A percentile compares a stretch with the other conserved stretches of the same genome.
Evolutionary conservation across 1,140 invertebrate species (phyloP).

Genomic region (Trypoxylus dichotomus): DNA sequence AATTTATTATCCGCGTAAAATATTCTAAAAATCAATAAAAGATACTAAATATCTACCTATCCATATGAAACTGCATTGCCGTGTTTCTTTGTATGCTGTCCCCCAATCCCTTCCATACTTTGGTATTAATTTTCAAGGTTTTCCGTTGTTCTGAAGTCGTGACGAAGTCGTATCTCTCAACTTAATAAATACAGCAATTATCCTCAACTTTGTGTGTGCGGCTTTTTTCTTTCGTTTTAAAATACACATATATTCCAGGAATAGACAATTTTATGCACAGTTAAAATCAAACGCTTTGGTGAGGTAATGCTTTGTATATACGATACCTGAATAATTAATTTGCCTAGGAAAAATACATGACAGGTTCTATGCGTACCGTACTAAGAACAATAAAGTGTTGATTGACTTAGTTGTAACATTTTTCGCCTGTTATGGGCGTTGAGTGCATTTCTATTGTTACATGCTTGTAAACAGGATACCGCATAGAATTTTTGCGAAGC

Average conservation of each 20-base stretch:
- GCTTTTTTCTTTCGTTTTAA: not conserved
- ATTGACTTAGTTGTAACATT: too few species aligned
- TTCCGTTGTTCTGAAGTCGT: conserved; percentile 9
- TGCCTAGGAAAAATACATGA: not conserved
- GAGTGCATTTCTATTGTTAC: too few species aligned
- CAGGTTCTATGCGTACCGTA: too few species aligned
- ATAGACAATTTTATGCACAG: conserved; percentile 9
- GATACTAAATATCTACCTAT: not conserved
- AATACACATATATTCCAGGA: not conserved
- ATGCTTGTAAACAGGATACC: too few species aligned
- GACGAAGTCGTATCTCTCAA: not conserved
- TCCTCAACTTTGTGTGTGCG: not conserved
- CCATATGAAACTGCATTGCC: not conserved
- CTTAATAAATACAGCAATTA: conserved; percentile 4
- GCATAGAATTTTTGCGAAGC: too few species aligned
- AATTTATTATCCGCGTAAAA: not conserved
- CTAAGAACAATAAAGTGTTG: too few species aligned
- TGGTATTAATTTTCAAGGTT: conserved; percentile 18
- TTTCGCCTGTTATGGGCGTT: too few species aligned
- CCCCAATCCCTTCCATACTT: not conserved
- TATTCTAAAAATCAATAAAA: not conserved
- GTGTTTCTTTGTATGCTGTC: not conserved
- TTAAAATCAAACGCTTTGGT: conserved; percentile 8
- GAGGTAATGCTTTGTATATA: not conserved
- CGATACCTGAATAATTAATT: conserved; percentile 4